phyloP scores from a whole-genome alignment of 2,888 invertebrate genomes.

The Steinernema hermaphroditum region DNA sequence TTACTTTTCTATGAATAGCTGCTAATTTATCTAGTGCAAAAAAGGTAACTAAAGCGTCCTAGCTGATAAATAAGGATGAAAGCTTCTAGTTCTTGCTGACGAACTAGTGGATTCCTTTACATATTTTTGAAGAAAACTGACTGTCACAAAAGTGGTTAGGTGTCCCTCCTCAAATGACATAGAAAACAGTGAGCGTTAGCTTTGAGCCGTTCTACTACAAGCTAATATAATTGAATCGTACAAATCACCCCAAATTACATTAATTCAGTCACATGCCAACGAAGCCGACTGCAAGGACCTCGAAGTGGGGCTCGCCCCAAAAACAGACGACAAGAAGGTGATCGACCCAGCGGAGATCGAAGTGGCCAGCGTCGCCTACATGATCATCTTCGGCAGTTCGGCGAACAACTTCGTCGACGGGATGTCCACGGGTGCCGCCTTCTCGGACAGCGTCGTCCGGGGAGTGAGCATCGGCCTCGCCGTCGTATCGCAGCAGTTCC shows the following conservation, averaged over 20 bases:
- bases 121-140: too few relatives aligned
- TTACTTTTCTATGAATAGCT: too few relatives aligned
- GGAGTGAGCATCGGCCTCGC: conserved; percentile 62
- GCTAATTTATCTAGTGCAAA: too few relatives aligned
- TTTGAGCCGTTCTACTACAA: too few relatives aligned
- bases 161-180: too few relatives aligned
- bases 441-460: conserved; percentile 57
- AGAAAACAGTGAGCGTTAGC: too few relatives aligned
- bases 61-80: too few relatives aligned
- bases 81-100: too few relatives aligned
- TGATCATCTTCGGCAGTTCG: conserved; percentile 62
- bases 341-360: conserved; percentile 55
- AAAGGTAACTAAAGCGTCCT: too few relatives aligned
- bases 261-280: background rate
- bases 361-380: conserved; percentile 62
- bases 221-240: too few relatives aligned
- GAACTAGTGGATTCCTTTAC: too few relatives aligned
- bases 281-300: background rate
- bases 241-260: background rate
- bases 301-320: conserved; percentile 43
- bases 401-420: conserved; percentile 65
- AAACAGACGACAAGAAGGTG: conserved; percentile 57
- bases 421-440: conserved; percentile 65
- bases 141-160: too few relatives aligned
- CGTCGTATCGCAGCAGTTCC: conserved; percentile 63